Percentiles rank a stretch among this genome's conserved stretches.
Evolutionary conservation across 2,888 invertebrate genomes (phyloP).

Genomic region (Dasysyrphus tricinctus): DNA sequence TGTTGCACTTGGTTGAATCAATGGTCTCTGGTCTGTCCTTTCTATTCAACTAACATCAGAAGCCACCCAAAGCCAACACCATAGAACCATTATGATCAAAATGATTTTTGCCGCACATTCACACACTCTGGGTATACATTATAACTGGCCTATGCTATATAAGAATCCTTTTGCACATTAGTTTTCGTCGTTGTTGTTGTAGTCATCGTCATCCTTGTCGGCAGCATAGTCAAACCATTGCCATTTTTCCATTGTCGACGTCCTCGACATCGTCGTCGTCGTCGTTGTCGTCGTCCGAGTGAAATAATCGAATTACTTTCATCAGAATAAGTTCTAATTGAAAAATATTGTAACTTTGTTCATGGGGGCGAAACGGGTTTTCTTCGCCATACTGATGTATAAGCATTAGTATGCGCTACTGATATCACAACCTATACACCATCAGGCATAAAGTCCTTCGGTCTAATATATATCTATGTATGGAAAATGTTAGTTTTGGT

Average conservation of each 20-base stretch:
- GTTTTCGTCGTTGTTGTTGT: slow-evolving; percentile 8
- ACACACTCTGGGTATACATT: slow-evolving; percentile 29
- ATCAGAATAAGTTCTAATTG: slow-evolving; percentile 84
- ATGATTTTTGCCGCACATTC: slow-evolving; percentile 64
- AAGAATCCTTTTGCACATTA: slow-evolving; percentile 51
- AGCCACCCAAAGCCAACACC: slow-evolving; percentile 30
- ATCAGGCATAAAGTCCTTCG: slow-evolving; percentile 30
- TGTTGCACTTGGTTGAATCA: slow-evolving; percentile 59
- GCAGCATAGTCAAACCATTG: slow-evolving; percentile 52
- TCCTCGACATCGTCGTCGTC: slow-evolving; percentile 74
- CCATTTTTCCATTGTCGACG: slow-evolving; percentile 61
- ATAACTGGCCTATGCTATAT: slow-evolving; percentile 40
- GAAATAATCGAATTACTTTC: slow-evolving; percentile 84
- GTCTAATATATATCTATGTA: background rate
- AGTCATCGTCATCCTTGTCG: slow-evolving; percentile 36
- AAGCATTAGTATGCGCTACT: slow-evolving; percentile 78
- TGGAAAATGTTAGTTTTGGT: slow-evolving; percentile 38
- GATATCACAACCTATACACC: slow-evolving; percentile 75
- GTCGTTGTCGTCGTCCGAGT: slow-evolving; percentile 80
- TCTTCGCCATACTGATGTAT: slow-evolving; percentile 63
- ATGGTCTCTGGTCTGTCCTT: slow-evolving; percentile 23
- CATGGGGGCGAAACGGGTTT: slow-evolving; percentile 72
- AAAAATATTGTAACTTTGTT: slow-evolving; percentile 83
- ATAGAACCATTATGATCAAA: slow-evolving; percentile 57
- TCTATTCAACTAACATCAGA: slow-evolving; percentile 10